Evolutionary conservation across 2,888 invertebrate genomes (phyloP).

Genomic region (Drosophila maculinotata): DNA sequence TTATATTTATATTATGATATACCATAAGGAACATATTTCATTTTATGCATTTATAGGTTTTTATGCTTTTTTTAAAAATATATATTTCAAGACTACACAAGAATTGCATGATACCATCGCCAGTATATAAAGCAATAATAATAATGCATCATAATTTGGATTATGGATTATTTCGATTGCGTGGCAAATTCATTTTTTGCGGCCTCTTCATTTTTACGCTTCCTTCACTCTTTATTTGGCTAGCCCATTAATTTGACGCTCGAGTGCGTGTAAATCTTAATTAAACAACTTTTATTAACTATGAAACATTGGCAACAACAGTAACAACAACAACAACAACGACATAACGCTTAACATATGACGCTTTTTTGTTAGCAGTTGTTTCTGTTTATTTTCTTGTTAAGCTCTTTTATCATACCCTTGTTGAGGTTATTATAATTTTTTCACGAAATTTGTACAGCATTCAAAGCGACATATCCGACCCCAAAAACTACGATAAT

Average conservation of each 20-base stretch:
- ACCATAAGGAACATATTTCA: no score
- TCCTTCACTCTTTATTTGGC: conserved; percentile 3
- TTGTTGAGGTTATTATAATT: neutral
- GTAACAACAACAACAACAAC: conserved; percentile 21
- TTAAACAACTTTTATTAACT: conserved; percentile 59
- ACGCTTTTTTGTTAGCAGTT: conserved; percentile 22
- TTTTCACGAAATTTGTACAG: neutral
- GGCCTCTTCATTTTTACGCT: conserved; percentile 15
- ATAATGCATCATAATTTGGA: conserved; percentile 4
- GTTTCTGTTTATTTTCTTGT: conserved; percentile 23
- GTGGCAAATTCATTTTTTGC: conserved; percentile 40
- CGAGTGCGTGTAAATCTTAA: conserved; percentile 62
- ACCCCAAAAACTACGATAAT: no score
- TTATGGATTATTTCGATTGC: conserved; percentile 35
- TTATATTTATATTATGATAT: neutral
- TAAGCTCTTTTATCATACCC: conserved; percentile 5
- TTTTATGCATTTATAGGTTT: neutral
- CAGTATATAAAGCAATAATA: neutral
- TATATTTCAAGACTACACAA: neutral
- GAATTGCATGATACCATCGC: neutral
- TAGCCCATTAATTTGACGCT: conserved; percentile 57
- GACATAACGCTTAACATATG: conserved; percentile 40
- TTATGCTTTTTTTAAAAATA: no score
- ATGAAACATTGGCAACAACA: conserved; percentile 39
- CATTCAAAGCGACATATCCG: no score